These are phyloP conservation scores for Platysternon megacephalum DNA, from an alignment of 2,113 vertebrate species.

Conservation along the genomic window DNA sequence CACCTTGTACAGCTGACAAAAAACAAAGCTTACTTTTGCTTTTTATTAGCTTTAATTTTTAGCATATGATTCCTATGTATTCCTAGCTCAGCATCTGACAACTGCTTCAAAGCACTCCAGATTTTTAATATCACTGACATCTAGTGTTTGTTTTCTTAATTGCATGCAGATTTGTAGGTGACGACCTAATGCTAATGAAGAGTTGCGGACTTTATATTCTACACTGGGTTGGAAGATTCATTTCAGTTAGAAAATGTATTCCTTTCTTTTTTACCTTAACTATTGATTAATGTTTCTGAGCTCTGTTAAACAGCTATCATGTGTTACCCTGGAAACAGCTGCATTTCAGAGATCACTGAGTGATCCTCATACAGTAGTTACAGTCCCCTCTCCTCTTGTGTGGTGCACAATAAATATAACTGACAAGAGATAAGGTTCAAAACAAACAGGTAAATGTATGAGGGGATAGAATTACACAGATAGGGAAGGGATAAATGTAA, in stretches of 20 bases:
- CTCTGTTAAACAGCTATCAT: background rate
- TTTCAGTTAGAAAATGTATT: background rate
- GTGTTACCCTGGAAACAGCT: background rate
- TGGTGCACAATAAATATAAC: too few species aligned
- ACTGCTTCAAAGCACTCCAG: background rate
- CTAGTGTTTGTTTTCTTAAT: background rate
- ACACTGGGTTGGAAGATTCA: background rate
- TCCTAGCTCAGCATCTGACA: fast-evolving
- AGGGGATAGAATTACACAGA: too few species aligned
- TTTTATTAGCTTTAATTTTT: background rate
- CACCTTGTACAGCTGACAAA: fast-evolving
- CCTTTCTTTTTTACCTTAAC: background rate
- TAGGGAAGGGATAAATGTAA: too few species aligned
- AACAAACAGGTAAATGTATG: too few species aligned
- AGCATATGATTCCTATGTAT: fast-evolving
- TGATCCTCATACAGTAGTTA: background rate
- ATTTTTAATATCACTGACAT: background rate
- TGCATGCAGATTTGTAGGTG: background rate
- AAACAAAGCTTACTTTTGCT: fast-evolving
- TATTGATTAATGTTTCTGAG: background rate
- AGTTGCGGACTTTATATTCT: fast-evolving
- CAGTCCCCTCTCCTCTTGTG: too few species aligned
- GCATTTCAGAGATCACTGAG: background rate
- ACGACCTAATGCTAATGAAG: fast-evolving
- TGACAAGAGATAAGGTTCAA: too few species aligned